Evolutionary conservation across 2,113 vertebrate species (phyloP), one percentile per base, ranked within the genome.

Genomic region (Entelurus aequoreus): DNA sequence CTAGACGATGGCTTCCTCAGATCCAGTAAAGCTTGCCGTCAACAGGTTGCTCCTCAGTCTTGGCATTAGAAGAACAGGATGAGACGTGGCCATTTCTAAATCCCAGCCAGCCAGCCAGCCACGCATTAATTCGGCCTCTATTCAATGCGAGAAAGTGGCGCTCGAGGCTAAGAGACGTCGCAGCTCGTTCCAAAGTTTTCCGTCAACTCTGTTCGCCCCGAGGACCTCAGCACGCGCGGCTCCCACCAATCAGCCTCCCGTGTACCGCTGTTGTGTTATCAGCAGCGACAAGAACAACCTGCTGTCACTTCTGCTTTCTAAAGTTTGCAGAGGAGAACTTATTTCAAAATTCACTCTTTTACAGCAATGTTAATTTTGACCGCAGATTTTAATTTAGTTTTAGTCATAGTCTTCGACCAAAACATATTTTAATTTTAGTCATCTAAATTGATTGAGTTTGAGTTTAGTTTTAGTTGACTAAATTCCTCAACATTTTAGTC

Each of bases 151-250:
- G 54, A 70, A 63, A 57, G 47, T 65, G 37, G 8, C 53, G 62
- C 70, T 59, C 50, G 52, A 62, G 50, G 61, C 60, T 48, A 48
- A 60, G 54, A 55, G 61, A 57, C 8, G 12, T 58, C 54, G 19
- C 73, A 74, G 80, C 52, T 77, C 76, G 76, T 62, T 47, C 50
- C 51, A 28, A 69, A 70, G 67, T 72, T 73, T 81, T 78, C 72
- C 59, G 55, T 68, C 74, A 48, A 54, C 59, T 57, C 54, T 58
- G 61, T 53, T 56, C 57, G 50, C 62, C 62, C 6, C 15, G 57
- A 66, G 69, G 47, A 54, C 58, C 67, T 37, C 5, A 13, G 69
- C 56, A 60, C 12, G 5, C 64, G 10, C 62, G 4, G 15, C 44
- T 61, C 61, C 69, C 72, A 63, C 44, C 35, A 58, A 59, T 74